Base-by-base conservation (phyloP, 2,888 invertebrate species). In the Ommatoiulus sabulosus region DNA sequence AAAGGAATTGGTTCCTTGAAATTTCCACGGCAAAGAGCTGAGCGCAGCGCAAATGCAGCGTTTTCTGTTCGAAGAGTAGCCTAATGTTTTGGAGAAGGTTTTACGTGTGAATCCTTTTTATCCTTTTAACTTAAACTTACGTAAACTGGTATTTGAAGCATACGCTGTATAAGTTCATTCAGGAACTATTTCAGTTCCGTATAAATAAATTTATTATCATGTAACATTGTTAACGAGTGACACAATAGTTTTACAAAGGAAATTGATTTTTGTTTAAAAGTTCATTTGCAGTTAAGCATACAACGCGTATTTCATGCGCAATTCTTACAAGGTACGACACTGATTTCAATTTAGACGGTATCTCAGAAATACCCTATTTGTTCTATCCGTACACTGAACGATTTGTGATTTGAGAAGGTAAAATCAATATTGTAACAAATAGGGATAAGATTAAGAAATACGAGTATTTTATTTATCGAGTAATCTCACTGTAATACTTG, bases 151-250 rank as follows among this genome's bases (percentile, higher is more conserved):
- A 35, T 35, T 35, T 35, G 35, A 35, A 35, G 35, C 35, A 2
- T 35, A 35, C 35, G 35, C 35, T 35, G 2, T 35, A 35, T 35
- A 35, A 35, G 2, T 35, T 35, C 35, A 63, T 63, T 63, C 63
- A 63, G 63, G 20, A 63, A 63, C n/a, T 20, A 57, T 17, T 63
- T n/a, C 20, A 63, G n/a, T 63, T 63, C 63, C 63, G 20, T 20
- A 63, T 63, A 63, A 63, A 63, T 63, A 63, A 63, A 63, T 63
- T 63, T 63, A 63, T 63, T 63, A 63, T 63, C 63, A 20, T 63
- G 63, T 20, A 63, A 63, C 63, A 63, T 7, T 20, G 63, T 20
- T 63, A 63, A 63, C 63, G 20, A 63, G 20, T 20, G 63, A 63
- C 20, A 63, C 63, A 63, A 63, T 63, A n/a, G 20, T 63, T 63